Conservation (phyloP, 2,797 vertebrate genomes). For the Pipistrellus pygmaeus region DNA sequence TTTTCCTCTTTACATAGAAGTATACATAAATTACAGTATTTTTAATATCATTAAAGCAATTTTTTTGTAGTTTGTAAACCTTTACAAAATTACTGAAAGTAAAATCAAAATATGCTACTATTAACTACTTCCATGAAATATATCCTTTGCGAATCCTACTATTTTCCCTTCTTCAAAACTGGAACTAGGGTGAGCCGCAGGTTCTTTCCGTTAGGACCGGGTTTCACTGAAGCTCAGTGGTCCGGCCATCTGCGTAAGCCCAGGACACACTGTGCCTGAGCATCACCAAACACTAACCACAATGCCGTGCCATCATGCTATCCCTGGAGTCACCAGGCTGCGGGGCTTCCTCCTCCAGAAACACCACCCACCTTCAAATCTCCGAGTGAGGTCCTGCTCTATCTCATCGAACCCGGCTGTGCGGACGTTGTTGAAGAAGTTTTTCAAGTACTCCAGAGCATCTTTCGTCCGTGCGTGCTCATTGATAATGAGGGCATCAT, state of each 20-base stretch:
- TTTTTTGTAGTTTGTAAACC: not conserved
- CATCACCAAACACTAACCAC: not conserved
- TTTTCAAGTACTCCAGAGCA: constrained; percentile 87
- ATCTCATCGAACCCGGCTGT: constrained; percentile 84
- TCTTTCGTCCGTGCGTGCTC: constrained; percentile 89
- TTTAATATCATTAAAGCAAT: not conserved
- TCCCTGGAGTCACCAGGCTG: not conserved
- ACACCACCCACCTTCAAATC: constrained; percentile 87
- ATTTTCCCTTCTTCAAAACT: constrained; percentile 30
- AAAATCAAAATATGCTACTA: not conserved
- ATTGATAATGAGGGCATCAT: constrained; percentile 89
- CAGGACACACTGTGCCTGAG: not conserved
- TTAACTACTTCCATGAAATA: not conserved
- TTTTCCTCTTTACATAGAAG: constrained; percentile 17
- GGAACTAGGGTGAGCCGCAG: not conserved
- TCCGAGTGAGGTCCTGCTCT: constrained; percentile 85
- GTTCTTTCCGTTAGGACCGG: not conserved
- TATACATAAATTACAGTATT: not conserved
- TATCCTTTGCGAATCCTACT: not conserved
- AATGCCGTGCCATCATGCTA: accelerated
- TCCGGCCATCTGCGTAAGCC: not conserved
- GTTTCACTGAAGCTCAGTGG: not conserved
- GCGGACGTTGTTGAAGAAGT: constrained; percentile 88
- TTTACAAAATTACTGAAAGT: constrained; percentile 29
- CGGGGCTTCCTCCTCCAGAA: not conserved